Conservation (phyloP, 2,797 vertebrate genomes). For the Perodicticus potto region DNA sequence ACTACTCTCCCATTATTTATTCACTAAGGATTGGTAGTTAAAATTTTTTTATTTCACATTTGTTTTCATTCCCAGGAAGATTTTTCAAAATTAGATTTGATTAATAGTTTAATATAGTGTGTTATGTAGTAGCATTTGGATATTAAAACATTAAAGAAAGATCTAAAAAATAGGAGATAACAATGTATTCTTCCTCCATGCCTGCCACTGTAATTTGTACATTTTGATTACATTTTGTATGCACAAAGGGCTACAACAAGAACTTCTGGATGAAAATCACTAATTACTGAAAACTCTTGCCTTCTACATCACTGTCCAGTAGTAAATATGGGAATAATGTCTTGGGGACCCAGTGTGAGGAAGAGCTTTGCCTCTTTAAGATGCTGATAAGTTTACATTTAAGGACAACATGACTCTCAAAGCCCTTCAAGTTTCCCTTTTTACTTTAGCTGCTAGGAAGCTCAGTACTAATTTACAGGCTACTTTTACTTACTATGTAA, state of each 20-base stretch:
- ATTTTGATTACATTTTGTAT: background rate
- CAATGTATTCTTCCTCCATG: background rate
- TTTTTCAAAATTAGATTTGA: slow-evolving; percentile 46
- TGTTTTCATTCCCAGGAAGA: slow-evolving; percentile 54
- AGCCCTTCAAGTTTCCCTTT: background rate
- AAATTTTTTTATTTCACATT: slow-evolving; percentile 62
- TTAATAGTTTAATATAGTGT: slow-evolving; percentile 53
- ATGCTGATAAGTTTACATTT: background rate
- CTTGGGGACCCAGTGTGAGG: background rate
- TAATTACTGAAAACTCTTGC: background rate
- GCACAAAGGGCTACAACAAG: background rate
- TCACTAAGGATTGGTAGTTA: slow-evolving; percentile 46
- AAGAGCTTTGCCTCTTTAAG: background rate
- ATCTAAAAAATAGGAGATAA: background rate
- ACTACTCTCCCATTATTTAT: background rate
- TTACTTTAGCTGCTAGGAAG: background rate
- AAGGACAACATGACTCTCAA: background rate
- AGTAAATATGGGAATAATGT: background rate
- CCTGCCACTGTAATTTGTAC: background rate
- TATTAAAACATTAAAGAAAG: background rate
- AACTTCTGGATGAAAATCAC: background rate
- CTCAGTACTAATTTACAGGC: background rate
- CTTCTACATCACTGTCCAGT: background rate
- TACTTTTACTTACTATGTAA: no score
- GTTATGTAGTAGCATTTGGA: background rate